These are phyloP conservation scores for Wiebesia pumilae DNA, from an alignment of 1,140 invertebrate genomes.

Conservation along the genomic window DNA sequence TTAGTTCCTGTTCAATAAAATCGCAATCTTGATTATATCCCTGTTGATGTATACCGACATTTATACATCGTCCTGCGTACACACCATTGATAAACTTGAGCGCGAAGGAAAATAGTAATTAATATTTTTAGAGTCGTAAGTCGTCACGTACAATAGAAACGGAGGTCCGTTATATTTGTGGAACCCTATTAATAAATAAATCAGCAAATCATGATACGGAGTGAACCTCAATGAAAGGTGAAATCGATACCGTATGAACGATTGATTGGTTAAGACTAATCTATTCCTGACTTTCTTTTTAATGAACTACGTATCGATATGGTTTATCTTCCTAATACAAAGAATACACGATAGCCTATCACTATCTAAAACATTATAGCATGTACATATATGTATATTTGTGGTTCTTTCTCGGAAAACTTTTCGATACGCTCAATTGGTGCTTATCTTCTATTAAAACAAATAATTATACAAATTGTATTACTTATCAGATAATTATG, in stretches of 20 bases:
- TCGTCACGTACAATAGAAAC: slow-evolving; percentile 50
- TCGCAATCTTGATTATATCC: slow-evolving; percentile 15
- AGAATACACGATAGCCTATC: no score
- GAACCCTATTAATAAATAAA: not conserved
- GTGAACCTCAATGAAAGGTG: not conserved
- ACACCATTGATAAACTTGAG: not conserved
- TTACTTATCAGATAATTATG: no score
- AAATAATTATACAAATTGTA: no score
- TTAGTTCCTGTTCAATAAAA: slow-evolving; percentile 42
- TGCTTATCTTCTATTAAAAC: not conserved
- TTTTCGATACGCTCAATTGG: no score
- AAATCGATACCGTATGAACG: not conserved
- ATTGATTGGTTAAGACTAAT: not conserved
- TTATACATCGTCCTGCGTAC: slow-evolving; percentile 1
- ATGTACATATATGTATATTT: not conserved
- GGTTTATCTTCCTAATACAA: not conserved
- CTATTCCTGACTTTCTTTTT: not conserved
- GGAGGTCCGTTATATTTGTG: slow-evolving; percentile 11
- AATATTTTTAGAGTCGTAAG: slow-evolving; percentile 47
- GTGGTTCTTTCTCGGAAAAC: not conserved
- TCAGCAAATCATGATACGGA: not conserved
- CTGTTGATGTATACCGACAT: not conserved
- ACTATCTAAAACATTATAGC: not conserved
- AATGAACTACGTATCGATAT: not conserved
- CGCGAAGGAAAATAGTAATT: slow-evolving; percentile 17